These are phyloP conservation scores for Chymomyza costata DNA, from an alignment of 1,140 invertebrate species.

Conservation along the genomic window DNA sequence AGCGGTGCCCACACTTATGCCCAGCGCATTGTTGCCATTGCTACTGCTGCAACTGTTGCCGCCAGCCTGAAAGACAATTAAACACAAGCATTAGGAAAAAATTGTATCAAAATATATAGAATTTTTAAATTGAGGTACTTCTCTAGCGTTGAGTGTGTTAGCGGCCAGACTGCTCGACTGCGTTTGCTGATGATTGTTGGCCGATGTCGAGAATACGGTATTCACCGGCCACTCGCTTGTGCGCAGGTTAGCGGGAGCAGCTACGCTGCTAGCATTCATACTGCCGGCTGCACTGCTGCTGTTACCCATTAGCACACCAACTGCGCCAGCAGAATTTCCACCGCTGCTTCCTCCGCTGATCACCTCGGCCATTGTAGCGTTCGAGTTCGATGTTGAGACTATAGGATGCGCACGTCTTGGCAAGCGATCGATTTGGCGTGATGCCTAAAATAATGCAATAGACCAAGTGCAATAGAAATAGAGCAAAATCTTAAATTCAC, in stretches of 20 bases:
- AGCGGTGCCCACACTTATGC: slow-evolving; percentile 51
- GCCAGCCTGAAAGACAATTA: slow-evolving; percentile 41
- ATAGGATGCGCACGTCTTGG: slow-evolving; percentile 82
- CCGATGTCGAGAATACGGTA: slow-evolving; percentile 55
- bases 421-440: slow-evolving; percentile 89
- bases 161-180: slow-evolving; percentile 68
- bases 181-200: slow-evolving; percentile 67
- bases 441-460: slow-evolving; percentile 78
- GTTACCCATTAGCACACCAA: slow-evolving; percentile 14
- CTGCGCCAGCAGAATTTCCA: slow-evolving; percentile 24
- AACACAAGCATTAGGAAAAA: slow-evolving; percentile 5
- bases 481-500: slow-evolving; percentile 6
- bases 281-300: slow-evolving; percentile 47
- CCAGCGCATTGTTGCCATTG: slow-evolving; percentile 56
- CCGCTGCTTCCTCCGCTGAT: slow-evolving; percentile 46
- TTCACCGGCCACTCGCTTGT: slow-evolving; percentile 70
- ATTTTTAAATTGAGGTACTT: slow-evolving; percentile 44
- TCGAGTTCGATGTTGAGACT: slow-evolving; percentile 75
- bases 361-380: slow-evolving; percentile 74
- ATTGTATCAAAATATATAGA: slow-evolving; percentile 26
- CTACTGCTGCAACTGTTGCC: slow-evolving; percentile 38
- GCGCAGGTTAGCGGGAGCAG: slow-evolving; percentile 55
- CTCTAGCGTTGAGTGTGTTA: slow-evolving; percentile 68
- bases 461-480: slow-evolving; percentile 19
- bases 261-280: slow-evolving; percentile 37